Evolutionary conservation across 2,888 invertebrate species (phyloP).

Genomic region (Diarsia dahlii): DNA sequence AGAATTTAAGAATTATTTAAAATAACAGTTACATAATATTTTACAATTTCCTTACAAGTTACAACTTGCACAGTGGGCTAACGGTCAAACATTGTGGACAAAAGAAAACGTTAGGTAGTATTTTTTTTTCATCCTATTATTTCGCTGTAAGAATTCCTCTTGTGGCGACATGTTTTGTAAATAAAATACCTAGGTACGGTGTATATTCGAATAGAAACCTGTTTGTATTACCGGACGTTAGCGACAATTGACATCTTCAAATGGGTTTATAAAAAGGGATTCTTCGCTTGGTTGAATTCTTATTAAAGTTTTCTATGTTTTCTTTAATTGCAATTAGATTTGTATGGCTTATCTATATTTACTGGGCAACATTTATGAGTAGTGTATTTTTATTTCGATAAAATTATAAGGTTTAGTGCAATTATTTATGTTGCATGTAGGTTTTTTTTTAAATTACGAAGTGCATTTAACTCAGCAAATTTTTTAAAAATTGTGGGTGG

Average conservation of each 20-base stretch:
- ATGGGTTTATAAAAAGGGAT: constrained; percentile 21
- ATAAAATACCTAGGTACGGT: constrained; percentile 29
- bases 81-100: constrained; percentile 52
- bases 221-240: constrained; percentile 47
- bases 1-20: background rate
- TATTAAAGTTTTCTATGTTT: background rate
- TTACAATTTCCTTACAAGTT: constrained; percentile 27
- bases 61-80: constrained; percentile 54
- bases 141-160: constrained; percentile 23
- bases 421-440: background rate
- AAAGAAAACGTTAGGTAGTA: constrained; percentile 22
- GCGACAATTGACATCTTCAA: constrained; percentile 28
- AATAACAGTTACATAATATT: constrained; percentile 44
- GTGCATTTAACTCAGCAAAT: background rate
- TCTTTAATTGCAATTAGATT: background rate
- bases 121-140: constrained; percentile 17
- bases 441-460: background rate
- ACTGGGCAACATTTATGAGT: background rate
- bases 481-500: background rate
- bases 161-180: constrained; percentile 33
- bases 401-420: background rate
- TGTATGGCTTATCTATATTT: background rate
- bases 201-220: constrained; percentile 48
- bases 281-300: background rate
- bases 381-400: background rate